phyloP scores from a whole-genome alignment of 1,140 invertebrate genomes.

The Himalopsyche phryganea region DNA sequence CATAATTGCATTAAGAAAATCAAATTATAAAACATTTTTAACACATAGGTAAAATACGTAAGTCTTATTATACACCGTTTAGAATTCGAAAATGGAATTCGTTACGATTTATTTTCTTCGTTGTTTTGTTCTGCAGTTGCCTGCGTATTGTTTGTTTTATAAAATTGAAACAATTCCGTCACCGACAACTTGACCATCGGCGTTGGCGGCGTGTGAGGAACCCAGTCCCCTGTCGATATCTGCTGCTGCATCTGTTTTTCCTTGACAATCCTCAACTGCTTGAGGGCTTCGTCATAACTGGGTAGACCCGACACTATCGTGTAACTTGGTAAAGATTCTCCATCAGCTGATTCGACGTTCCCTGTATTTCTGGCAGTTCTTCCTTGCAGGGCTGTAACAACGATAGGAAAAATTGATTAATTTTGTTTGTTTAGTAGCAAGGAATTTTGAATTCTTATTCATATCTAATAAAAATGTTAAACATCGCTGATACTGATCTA shows the following conservation, averaged over 20 bases:
- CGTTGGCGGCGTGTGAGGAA: conserved; percentile 31
- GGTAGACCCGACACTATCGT: conserved; percentile 61
- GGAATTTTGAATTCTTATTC: too few relatives aligned
- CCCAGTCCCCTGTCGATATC: conserved; percentile 19
- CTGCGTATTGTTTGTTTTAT: conserved; percentile 26
- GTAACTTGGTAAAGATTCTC: conserved; percentile 58
- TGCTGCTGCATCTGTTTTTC: conserved; percentile 22
- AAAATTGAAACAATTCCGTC: conserved; percentile 39
- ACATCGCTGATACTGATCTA: too few relatives aligned
- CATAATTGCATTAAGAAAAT: too few relatives aligned
- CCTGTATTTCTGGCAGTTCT: conserved; percentile 23
- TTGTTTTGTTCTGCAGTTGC: conserved; percentile 1
- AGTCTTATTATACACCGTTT: too few relatives aligned
- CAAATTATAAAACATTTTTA: too few relatives aligned
- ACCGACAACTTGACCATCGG: conserved; percentile 38
- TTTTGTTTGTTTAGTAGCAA: not conserved
- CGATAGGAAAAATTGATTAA: not conserved
- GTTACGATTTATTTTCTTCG: conserved; percentile 25
- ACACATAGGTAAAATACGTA: too few relatives aligned
- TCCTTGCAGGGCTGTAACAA: conserved; percentile 16
- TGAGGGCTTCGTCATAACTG: conserved; percentile 59
- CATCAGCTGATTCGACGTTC: conserved; percentile 36
- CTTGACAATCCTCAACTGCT: conserved; percentile 46
- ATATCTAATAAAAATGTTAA: too few relatives aligned
- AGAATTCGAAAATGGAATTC: too few relatives aligned